A percentile compares a stretch with the other conserved stretches of the same genome.
These are phyloP conservation scores for Abrostola tripartita DNA, from an alignment of 2,888 invertebrate species.

Conservation along the genomic window DNA sequence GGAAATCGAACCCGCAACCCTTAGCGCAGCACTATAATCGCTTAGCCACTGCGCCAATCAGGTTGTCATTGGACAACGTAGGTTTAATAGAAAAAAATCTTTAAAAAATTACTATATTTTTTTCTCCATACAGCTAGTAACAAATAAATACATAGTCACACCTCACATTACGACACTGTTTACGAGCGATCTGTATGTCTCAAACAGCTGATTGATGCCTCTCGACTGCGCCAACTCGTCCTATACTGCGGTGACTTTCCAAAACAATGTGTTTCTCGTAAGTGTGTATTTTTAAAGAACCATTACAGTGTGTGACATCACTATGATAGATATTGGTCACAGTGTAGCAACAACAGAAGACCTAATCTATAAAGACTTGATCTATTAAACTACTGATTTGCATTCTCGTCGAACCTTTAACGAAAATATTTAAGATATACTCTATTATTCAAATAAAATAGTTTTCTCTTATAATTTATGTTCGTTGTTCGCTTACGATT, in stretches of 20 bases:
- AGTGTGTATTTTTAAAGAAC: slow-evolving; percentile 22
- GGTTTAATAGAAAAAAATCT: no score
- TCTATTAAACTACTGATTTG: no score
- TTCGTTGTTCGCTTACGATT: no score
- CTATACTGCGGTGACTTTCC: slow-evolving; percentile 14
- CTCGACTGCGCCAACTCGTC: neutral
- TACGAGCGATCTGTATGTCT: slow-evolving; percentile 8
- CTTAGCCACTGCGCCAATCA: no score
- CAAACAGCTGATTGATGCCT: slow-evolving; percentile 13
- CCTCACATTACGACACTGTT: slow-evolving; percentile 1
- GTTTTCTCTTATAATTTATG: no score
- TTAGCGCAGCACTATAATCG: no score
- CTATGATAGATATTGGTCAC: slow-evolving; percentile 22
- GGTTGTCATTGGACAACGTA: no score
- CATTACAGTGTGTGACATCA: slow-evolving; percentile 24
- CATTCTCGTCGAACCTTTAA: no score
- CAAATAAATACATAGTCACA: neutral
- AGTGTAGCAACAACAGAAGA: slow-evolving; percentile 4
- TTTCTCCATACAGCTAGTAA: neutral
- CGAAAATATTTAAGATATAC: no score
- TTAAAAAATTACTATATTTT: no score
- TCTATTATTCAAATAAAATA: no score
- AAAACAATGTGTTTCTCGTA: slow-evolving; percentile 9
- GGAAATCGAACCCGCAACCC: no score
- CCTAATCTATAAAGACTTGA: neutral